phyloP scores from a whole-genome alignment of 2,113 vertebrate genomes.

The Pelecanus crispus region DNA sequence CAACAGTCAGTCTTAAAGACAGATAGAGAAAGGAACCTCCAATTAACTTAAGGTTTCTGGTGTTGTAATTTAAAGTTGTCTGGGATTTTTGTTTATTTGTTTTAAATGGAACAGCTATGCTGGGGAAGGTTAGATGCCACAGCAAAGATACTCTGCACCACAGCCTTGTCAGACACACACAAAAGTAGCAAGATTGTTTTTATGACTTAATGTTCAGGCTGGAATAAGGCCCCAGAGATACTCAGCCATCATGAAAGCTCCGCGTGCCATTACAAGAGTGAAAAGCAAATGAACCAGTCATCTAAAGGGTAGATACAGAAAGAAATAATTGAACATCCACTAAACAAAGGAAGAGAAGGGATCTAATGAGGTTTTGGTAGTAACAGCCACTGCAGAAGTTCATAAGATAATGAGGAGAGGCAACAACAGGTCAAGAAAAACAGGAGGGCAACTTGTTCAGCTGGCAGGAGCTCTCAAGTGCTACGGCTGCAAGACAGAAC shows the following conservation, averaged over 20 bases:
- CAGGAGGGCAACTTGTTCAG: background rate
- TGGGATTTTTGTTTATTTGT: background rate
- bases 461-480: background rate
- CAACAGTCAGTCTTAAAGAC: background rate
- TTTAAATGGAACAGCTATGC: background rate
- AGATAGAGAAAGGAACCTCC: background rate
- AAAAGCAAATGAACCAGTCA: background rate
- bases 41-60: background rate
- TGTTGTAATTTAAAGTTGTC: background rate
- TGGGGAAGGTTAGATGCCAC: background rate
- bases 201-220: background rate
- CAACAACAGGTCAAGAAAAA: background rate
- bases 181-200: background rate
- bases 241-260: background rate
- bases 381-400: background rate
- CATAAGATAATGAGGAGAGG: background rate
- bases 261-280: background rate
- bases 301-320: background rate
- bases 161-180: background rate
- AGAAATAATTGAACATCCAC: constrained; percentile 1
- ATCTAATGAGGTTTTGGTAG: constrained; percentile 12
- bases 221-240: constrained; percentile 6
- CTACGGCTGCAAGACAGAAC: background rate
- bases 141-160: background rate
- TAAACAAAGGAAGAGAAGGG: background rate